phyloP scores from a whole-genome alignment of 2,113 vertebrate species.

The Cyphomyrus discorhynchus region DNA sequence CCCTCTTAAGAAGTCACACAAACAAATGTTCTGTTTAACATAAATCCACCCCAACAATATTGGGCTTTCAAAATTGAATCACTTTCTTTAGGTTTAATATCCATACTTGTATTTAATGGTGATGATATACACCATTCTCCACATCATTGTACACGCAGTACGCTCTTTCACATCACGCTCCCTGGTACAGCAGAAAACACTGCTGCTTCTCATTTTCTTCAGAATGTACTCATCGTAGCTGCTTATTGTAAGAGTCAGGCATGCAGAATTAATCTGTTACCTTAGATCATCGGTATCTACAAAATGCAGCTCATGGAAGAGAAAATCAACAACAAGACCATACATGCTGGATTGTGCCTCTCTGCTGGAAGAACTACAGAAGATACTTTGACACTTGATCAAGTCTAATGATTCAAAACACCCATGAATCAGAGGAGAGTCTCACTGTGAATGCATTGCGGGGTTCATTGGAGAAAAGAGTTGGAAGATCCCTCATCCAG shows the following conservation, averaged over 20 bases:
- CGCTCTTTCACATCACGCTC: neutral
- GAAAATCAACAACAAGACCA: neutral
- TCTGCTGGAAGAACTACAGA: neutral
- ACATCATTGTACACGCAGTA: neutral
- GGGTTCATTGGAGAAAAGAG: neutral
- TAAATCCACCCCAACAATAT: neutral
- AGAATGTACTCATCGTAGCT: neutral
- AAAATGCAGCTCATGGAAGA: neutral
- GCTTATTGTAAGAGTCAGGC: neutral
- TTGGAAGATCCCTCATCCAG: neutral
- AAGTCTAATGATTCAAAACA: neutral
- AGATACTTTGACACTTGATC: neutral
- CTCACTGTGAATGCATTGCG: neutral
- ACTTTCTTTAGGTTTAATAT: neutral
- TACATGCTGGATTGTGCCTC: neutral
- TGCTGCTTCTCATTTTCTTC: neutral
- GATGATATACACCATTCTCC: neutral
- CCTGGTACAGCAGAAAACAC: neutral
- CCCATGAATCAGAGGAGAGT: neutral
- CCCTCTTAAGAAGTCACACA: neutral
- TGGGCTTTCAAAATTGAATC: neutral
- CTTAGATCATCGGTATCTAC: neutral
- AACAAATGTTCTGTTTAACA: neutral
- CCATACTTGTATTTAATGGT: neutral
- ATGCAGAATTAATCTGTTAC: neutral